Percentiles rank a stretch among this genome's conserved stretches.
These are phyloP conservation scores for Sylvia borin DNA, from an alignment of 2,797 vertebrate species.

Conservation along the genomic window DNA sequence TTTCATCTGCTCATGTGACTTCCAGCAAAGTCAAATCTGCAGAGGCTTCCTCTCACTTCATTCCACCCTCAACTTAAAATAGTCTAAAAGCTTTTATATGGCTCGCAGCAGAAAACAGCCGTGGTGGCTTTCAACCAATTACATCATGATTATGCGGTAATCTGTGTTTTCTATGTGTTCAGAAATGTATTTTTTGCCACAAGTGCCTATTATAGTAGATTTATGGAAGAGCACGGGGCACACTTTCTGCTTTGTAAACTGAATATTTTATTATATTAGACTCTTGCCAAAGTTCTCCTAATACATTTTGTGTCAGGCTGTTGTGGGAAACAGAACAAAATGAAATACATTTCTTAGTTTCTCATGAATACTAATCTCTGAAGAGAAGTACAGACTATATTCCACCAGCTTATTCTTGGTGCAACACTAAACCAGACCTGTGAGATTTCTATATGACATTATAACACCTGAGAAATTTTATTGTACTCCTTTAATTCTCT, in stretches of 20 bases:
- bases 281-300: slow-evolving; percentile 35
- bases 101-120: slow-evolving; percentile 43
- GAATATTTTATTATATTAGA: slow-evolving; percentile 47
- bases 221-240: slow-evolving; percentile 21
- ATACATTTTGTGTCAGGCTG: slow-evolving; percentile 34
- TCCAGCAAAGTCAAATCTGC: slow-evolving; percentile 62
- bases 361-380: slow-evolving; percentile 20
- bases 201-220: slow-evolving; percentile 35
- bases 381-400: not conserved
- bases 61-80: slow-evolving; percentile 50
- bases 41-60: slow-evolving; percentile 68
- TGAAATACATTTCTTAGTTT: slow-evolving; percentile 26
- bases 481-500: not conserved
- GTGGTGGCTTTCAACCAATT: slow-evolving; percentile 53
- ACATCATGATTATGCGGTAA: slow-evolving; percentile 53
- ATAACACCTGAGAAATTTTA: not conserved
- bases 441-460: not conserved
- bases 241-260: slow-evolving; percentile 46
- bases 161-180: slow-evolving; percentile 49
- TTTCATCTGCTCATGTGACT: slow-evolving; percentile 66
- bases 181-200: slow-evolving; percentile 32
- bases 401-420: not conserved
- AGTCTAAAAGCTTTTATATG: slow-evolving; percentile 22
- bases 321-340: slow-evolving; percentile 35
- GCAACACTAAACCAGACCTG: not conserved